These are phyloP conservation scores for Ia io DNA, from an alignment of 2,113 vertebrate genomes.

Conservation along the genomic window DNA sequence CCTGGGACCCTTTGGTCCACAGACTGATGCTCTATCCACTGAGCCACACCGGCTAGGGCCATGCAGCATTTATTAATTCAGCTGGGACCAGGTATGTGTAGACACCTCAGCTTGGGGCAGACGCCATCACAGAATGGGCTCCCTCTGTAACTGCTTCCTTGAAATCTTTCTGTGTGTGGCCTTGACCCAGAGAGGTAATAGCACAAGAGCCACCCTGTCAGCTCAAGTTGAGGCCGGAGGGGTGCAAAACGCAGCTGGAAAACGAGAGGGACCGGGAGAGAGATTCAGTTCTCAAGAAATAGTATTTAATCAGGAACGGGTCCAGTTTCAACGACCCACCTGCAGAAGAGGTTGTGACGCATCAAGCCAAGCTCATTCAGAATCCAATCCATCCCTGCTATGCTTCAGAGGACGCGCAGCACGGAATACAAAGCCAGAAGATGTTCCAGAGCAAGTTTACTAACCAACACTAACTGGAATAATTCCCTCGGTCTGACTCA, in stretches of 20 bases:
- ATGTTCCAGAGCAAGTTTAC: conserved; percentile 34
- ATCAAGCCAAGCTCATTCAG: not conserved
- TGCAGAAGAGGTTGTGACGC: not conserved
- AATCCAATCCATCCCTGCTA: not conserved
- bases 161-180: not conserved
- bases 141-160: not conserved
- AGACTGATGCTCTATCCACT: no score
- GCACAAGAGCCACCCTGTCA: not conserved
- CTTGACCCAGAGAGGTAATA: not conserved
- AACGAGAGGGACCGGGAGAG: not conserved
- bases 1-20: no score
- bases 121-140: not conserved
- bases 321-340: not conserved
- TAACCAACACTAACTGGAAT: not conserved
- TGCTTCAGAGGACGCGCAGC: not conserved
- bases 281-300: not conserved
- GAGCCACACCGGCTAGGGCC: no score
- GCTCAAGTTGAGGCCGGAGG: not conserved
- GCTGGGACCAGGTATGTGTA: not conserved
- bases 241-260: not conserved
- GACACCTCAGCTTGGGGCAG: not conserved
- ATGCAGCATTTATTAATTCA: not conserved
- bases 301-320: conserved; percentile 1
- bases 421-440: not conserved
- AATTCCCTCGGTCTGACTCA: conserved; percentile 49